Evolutionary conservation across 2,797 vertebrate species (phyloP).

Genomic region (Anabas testudineus): DNA sequence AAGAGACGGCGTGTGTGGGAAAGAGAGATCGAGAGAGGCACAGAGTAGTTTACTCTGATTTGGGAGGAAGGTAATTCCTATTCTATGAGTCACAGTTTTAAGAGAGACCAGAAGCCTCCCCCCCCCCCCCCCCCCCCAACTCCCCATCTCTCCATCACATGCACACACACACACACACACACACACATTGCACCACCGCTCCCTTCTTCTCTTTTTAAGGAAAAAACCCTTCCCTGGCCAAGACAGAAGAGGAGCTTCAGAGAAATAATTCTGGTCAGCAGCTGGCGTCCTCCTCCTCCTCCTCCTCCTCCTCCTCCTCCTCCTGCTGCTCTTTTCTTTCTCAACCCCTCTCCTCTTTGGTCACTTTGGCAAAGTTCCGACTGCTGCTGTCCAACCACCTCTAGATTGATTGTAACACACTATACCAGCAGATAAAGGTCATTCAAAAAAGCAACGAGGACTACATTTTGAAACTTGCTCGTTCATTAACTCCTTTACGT

Average conservation of each 20-base stretch:
- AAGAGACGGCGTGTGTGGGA: constrained; percentile 28
- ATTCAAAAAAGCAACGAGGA: background rate
- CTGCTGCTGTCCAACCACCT: constrained; percentile 17
- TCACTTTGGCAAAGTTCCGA: constrained; percentile 15
- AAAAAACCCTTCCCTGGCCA: constrained; percentile 65
- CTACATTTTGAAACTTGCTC: background rate
- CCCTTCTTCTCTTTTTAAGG: constrained; percentile 80
- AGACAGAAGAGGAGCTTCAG: constrained; percentile 57
- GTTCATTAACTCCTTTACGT: background rate
- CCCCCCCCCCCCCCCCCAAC: constrained; percentile 36
- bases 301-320: constrained; percentile 19
- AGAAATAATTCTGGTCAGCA: constrained; percentile 69
- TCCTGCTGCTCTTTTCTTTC: constrained; percentile 23
- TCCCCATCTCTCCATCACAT: constrained; percentile 49
- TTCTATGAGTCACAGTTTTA: constrained; percentile 79
- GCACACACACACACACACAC: constrained; percentile 14
- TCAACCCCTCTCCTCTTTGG: background rate
- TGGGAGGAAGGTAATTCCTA: constrained; percentile 76
- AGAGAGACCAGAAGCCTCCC: constrained; percentile 72
- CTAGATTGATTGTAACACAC: background rate
- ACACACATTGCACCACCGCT: constrained; percentile 33
- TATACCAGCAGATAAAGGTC: background rate
- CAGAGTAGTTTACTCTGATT: constrained; percentile 63
- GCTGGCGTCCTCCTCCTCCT: constrained; percentile 47
- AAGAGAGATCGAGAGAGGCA: constrained; percentile 15